Evolutionary conservation across 2,888 invertebrate species (phyloP), one percentile per base, ranked within the genome.

Genomic region (Athalia rosae): DNA sequence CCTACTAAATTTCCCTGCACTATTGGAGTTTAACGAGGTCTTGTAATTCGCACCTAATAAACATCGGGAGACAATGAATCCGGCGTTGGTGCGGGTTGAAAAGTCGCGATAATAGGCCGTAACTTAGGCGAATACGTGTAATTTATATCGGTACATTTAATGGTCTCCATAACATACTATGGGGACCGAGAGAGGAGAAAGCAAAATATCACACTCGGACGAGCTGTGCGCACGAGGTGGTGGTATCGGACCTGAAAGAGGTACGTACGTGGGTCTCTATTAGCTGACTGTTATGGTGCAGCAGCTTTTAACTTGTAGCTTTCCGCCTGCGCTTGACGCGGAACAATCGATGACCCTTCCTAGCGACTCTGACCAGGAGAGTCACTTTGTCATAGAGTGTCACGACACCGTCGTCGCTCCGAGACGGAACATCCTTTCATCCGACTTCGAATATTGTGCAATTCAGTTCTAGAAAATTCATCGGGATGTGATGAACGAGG

Each of bases 71-170:
- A 56, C 43, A 58, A 59, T 50, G 74, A 11, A 6, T 41, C 48
- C 61, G 8, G 53, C 28, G 45, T 9, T 43, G 28, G 3, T 43
- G 11, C 15, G n/a, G 9, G 15, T 61, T 74, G 15, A 28, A 62
- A 50, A 48, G 28, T 48, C 48, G 74, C 62, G 74, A 74, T 74
- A 74, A 61, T 43, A 9, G 74, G 50, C 61, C 50, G 48, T 62
- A 48, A 74, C 53, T 71, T 71, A 74, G 59, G 8, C 15, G 9
- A 59, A 62, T 41, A 41, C 43, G 67, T 53, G 43, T 62, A 74
- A 74, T 74, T 74, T 61, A 74, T 74, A 62, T 74, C 61, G 47
- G 48, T 50, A 61, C 61, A 74, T 74, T 74, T 62, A 62, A 74
- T 61, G 74, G 48, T 61, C 61, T 28, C 47, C 61, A 48, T 47